These are phyloP conservation scores for Lucifuga dentata DNA, from an alignment of 2,113 vertebrate species.

Conservation along the genomic window DNA sequence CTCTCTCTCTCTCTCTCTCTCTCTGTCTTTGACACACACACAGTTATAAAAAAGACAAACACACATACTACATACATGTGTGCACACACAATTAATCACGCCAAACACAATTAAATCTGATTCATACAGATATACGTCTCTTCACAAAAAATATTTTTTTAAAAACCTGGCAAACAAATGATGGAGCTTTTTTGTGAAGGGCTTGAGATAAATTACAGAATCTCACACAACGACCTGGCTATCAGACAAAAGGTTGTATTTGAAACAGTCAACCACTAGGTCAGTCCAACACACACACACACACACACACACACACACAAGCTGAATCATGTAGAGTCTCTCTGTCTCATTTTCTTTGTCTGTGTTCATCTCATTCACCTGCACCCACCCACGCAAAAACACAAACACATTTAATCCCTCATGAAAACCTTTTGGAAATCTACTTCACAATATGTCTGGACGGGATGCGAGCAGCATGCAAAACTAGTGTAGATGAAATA, in stretches of 20 bases:
- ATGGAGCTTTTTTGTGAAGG: neutral
- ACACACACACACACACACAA: neutral
- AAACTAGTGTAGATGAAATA: slow-evolving; percentile 18
- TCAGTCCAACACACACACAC: no score
- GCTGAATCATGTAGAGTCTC: neutral
- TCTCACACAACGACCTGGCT: neutral
- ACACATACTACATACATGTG: neutral
- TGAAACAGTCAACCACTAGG: neutral
- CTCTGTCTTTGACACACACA: neutral
- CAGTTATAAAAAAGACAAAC: neutral
- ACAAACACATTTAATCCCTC: neutral
- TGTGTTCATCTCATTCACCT: neutral
- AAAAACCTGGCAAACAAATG: neutral
- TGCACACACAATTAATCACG: slow-evolving; percentile 8
- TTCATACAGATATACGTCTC: neutral
- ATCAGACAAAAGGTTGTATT: neutral
- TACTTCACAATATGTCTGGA: slow-evolving; percentile 28
- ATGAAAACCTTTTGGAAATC: slow-evolving; percentile 3
- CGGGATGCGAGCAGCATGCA: slow-evolving; percentile 56
- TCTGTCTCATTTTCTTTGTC: neutral
- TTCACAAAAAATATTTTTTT: neutral
- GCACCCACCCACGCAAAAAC: neutral
- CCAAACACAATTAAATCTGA: neutral
- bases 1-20: neutral
- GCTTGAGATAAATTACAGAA: neutral